These are phyloP conservation scores for Caiman crocodilus DNA, from an alignment of 2,797 vertebrate species.

Conservation along the genomic window DNA sequence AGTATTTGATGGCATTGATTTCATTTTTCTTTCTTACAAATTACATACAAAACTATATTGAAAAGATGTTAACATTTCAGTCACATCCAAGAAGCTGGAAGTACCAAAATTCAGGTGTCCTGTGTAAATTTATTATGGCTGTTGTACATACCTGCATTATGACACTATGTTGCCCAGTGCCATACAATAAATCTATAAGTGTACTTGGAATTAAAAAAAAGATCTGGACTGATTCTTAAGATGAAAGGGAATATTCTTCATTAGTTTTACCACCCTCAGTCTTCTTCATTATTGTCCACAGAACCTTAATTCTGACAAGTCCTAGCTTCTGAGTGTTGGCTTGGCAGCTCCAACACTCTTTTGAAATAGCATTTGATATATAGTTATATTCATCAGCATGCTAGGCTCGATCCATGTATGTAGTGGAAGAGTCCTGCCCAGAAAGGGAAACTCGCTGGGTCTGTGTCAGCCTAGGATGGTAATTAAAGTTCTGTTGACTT, in stretches of 20 bases:
- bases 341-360: background rate
- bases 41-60: no score
- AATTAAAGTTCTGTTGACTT: fast-evolving
- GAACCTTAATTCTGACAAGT: background rate
- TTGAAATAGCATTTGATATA: background rate
- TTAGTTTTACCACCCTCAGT: background rate
- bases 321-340: background rate
- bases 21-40: no score
- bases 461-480: background rate
- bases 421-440: background rate
- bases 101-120: background rate
- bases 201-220: no score
- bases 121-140: background rate
- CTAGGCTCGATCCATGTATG: background rate
- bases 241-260: no score
- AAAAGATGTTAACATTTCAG: no score
- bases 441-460: background rate
- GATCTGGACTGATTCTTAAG: no score
- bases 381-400: background rate
- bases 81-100: background rate
- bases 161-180: background rate
- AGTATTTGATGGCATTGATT: no score
- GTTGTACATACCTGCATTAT: background rate
- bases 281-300: background rate
- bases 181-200: no score